Evolutionary conservation across 2,888 invertebrate genomes (phyloP).

Genomic region (Megastigmus dorsalis): DNA sequence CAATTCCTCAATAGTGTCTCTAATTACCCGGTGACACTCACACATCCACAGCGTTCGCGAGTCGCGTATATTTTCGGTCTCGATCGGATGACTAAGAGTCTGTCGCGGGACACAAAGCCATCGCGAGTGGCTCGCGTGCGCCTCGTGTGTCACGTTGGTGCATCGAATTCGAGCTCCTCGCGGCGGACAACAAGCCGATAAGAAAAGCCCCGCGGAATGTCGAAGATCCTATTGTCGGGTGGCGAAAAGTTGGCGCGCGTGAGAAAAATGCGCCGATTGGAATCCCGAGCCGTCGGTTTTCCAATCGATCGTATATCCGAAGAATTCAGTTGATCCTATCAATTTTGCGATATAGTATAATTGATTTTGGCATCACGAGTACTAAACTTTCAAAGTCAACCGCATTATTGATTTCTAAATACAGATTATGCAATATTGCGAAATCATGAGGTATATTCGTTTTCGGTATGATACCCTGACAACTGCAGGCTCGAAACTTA

Average conservation of each 20-base stretch:
- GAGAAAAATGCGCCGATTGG: conserved; percentile 18
- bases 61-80: background rate
- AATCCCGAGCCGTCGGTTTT: conserved; percentile 17
- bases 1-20: conserved; percentile 24
- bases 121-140: too few species aligned
- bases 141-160: conserved; percentile 36
- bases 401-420: too few species aligned
- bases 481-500: too few species aligned
- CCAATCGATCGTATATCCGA: conserved; percentile 16
- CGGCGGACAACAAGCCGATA: conserved; percentile 17
- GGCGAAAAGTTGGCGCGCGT: background rate
- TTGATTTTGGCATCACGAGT: too few species aligned
- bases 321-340: too few species aligned
- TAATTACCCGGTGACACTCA: conserved; percentile 34
- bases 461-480: too few species aligned
- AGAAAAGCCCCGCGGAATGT: conserved; percentile 36
- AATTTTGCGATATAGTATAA: too few species aligned
- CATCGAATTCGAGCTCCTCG: conserved; percentile 46
- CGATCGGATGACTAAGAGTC: conserved; percentile 16
- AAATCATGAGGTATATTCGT: too few species aligned
- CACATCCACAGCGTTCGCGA: too few species aligned
- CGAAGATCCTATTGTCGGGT: conserved; percentile 34
- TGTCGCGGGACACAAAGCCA: conserved; percentile 35
- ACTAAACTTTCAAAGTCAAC: too few species aligned
- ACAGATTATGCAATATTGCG: too few species aligned